Base-by-base conservation (phyloP, 2,797 vertebrate species). In the Gastrophryne carolinensis region DNA sequence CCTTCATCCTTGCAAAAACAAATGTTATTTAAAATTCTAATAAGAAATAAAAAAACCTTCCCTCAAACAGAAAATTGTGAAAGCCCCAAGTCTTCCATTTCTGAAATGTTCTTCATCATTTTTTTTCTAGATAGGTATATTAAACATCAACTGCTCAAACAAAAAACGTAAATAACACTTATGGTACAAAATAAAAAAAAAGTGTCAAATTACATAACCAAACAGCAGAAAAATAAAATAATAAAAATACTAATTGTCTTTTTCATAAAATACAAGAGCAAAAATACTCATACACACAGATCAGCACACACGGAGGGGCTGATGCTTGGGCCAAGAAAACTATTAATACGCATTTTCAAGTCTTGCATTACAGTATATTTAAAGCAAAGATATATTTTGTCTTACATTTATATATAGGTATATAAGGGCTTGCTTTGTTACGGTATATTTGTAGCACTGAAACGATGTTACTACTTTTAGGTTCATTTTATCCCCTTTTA, bases 161-260 rank as follows among this genome's bases (percentile, higher is more conserved):
- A 34, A 81, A 80, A 83, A 87, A 84, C 76, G 86, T 86, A 87
- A 87, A 89, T 87, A 89, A 89, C 88, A 87, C 85, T 83, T 84
- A 86, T 80, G 81, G 83, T 86, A 84, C n/a, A n/a, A 44, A 44
- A 44, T 24, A 60, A 85, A 85, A 63, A n/a, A 87, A 86, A 85
- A 82, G 79, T 81, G 85, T 75, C 64, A 84, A 85, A 86, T 87
- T 85, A 89, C 87, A 85, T 73, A 81, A 84, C 81, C 73, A 82
- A 85, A 84, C 79, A 57, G 81, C 73, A 78, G 78, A 81, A 62
- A 56, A 34, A 56, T 11, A 73, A 72, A 47, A 44, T 17, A 17
- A 17, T 1, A 53, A 65, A 50, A 47, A 75, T 75, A 73, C 81
- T 81, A 80, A 37, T 72, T 76, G 68, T 76, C 74, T 64, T 87